Evolutionary conservation across 2,888 invertebrate species (phyloP).

Genomic region (Patella depressa): DNA sequence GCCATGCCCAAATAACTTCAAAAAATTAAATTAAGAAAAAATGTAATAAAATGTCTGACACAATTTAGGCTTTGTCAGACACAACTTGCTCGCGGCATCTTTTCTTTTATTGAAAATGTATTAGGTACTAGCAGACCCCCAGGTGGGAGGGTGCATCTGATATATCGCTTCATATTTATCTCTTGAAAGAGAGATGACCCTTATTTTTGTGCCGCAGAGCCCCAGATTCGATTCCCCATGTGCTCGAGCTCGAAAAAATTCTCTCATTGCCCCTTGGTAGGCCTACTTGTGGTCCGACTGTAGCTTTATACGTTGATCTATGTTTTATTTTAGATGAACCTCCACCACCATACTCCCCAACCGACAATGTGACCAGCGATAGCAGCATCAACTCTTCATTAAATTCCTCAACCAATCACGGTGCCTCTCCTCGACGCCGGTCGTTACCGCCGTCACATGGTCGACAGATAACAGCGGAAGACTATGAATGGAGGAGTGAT

Average conservation of each 20-base stretch:
- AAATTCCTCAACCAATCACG: conserved; percentile 15
- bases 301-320: conserved; percentile 14
- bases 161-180: no score
- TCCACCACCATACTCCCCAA: conserved; percentile 62
- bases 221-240: neutral
- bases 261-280: neutral
- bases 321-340: conserved; percentile 45
- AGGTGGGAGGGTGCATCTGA: no score
- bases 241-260: neutral
- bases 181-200: no score
- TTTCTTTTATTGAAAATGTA: no score
- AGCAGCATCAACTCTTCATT: conserved; percentile 25
- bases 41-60: no score
- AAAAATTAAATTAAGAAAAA: neutral
- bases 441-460: conserved; percentile 13
- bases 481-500: conserved; percentile 39
- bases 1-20: neutral
- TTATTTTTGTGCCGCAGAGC: no score
- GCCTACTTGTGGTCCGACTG: neutral
- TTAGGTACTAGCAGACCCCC: no score
- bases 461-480: conserved; percentile 28
- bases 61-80: no score
- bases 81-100: no score
- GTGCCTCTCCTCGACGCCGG: conserved; percentile 29
- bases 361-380: conserved; percentile 28